Evolutionary conservation across 2,113 vertebrate species (phyloP).

Genomic region (Nothoprocta pentlandii): DNA sequence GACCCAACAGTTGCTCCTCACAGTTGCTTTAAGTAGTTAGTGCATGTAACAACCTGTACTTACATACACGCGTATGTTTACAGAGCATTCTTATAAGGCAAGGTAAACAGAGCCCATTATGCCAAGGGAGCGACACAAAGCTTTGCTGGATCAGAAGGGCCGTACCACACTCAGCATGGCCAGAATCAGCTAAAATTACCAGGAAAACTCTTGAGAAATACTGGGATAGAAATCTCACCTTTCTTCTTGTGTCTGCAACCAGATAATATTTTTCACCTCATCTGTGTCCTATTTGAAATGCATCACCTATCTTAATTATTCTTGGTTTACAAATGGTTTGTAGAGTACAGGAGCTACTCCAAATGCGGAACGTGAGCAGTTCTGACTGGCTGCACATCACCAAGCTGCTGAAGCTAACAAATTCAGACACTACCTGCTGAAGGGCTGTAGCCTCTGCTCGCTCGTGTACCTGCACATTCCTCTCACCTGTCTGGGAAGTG

Average conservation of each 20-base stretch:
- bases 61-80: neutral
- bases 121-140: neutral
- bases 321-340: neutral
- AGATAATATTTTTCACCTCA: neutral
- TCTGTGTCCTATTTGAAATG: neutral
- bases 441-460: neutral
- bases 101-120: conserved; percentile 23
- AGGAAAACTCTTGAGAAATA: neutral
- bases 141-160: neutral
- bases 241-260: neutral
- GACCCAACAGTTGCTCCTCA: conserved; percentile 54
- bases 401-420: rapidly evolving
- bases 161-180: rapidly evolving
- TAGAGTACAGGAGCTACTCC: neutral
- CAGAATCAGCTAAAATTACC: neutral
- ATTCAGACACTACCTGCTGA: neutral
- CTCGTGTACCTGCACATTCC: neutral
- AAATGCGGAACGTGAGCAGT: neutral
- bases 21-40: conserved; percentile 35
- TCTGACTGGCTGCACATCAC: neutral
- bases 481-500: neutral
- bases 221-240: neutral
- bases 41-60: conserved; percentile 57
- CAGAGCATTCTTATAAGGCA: neutral
- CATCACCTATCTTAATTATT: neutral